These are phyloP conservation scores for Laticauda colubrina DNA, from an alignment of 2,113 vertebrate genomes.

Conservation along the genomic window DNA sequence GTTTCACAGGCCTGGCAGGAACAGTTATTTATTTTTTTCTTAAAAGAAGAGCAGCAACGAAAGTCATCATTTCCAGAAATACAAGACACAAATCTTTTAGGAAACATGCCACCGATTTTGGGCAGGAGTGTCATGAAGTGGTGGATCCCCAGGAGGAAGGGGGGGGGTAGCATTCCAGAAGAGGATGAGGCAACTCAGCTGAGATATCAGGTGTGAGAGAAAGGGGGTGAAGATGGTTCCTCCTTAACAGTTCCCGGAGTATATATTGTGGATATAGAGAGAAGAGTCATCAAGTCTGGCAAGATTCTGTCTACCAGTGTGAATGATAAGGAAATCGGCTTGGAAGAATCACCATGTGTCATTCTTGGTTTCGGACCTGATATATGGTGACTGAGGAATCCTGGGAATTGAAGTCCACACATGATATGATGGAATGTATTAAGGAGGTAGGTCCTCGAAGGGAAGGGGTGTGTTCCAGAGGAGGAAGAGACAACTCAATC, in stretches of 20 bases:
- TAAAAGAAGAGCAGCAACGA: not conserved
- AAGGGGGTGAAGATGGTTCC: too few relatives aligned
- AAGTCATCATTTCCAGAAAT: not conserved
- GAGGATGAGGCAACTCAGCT: not conserved
- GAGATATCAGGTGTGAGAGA: not conserved
- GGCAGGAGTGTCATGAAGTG: too few relatives aligned
- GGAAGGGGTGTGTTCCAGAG: not conserved
- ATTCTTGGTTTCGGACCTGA: too few relatives aligned
- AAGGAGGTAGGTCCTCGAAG: not conserved
- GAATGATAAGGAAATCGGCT: not conserved
- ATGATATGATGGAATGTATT: not conserved
- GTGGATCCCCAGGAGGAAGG: too few relatives aligned
- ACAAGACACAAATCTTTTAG: not conserved
- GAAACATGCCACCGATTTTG: not conserved
- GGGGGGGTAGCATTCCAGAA: too few relatives aligned
- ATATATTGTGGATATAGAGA: too few relatives aligned
- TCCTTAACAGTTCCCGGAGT: too few relatives aligned
- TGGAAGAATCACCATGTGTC: not conserved
- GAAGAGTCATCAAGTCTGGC: too few relatives aligned
- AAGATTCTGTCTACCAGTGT: too few relatives aligned
- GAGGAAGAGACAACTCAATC: not conserved
- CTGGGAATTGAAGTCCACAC: not conserved
- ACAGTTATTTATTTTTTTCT: not conserved
- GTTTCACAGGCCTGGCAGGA: slow-evolving; percentile 70
- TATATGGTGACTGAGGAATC: too few relatives aligned